These are phyloP conservation scores for Mesocentrotus franciscanus DNA, from an alignment of 53 echinoderm and acorn worm species.

Conservation along the genomic window DNA sequence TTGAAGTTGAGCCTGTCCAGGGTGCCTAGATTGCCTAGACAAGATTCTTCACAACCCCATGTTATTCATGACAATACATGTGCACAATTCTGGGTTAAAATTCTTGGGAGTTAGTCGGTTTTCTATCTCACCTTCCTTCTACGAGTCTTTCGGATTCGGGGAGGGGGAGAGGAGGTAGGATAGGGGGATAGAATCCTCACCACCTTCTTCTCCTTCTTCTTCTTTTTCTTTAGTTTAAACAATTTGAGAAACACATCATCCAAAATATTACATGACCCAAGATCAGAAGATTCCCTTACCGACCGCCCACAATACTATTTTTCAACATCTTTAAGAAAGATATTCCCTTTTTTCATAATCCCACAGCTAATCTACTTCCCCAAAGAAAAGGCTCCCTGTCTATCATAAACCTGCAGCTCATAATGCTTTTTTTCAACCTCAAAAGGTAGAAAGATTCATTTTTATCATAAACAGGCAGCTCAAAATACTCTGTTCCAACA, in stretches of 20 bases:
- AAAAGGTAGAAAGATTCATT: too few species aligned
- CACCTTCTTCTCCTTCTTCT: background rate
- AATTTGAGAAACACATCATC: conserved; percentile 19
- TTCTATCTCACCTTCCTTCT: background rate
- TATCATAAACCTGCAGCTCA: too few species aligned
- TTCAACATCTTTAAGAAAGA: too few species aligned
- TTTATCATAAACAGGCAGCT: too few species aligned
- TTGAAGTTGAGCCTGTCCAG: too few species aligned
- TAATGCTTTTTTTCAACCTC: too few species aligned
- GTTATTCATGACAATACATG: background rate
- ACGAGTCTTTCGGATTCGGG: background rate
- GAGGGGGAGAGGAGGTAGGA: background rate
- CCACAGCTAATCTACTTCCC: too few species aligned
- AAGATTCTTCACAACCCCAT: background rate
- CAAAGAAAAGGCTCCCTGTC: too few species aligned
- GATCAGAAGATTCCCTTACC: too few species aligned
- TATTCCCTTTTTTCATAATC: too few species aligned
- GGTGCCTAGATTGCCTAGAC: background rate
- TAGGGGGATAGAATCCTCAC: background rate
- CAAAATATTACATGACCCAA: background rate
- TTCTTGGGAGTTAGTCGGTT: background rate
- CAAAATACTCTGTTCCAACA: too few species aligned
- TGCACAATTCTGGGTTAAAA: background rate
- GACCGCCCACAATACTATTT: too few species aligned
- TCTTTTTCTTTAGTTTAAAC: conserved; percentile 34